Base-by-base conservation (phyloP, 1,140 invertebrate species). In the Cataglyphis hispanica region DNA sequence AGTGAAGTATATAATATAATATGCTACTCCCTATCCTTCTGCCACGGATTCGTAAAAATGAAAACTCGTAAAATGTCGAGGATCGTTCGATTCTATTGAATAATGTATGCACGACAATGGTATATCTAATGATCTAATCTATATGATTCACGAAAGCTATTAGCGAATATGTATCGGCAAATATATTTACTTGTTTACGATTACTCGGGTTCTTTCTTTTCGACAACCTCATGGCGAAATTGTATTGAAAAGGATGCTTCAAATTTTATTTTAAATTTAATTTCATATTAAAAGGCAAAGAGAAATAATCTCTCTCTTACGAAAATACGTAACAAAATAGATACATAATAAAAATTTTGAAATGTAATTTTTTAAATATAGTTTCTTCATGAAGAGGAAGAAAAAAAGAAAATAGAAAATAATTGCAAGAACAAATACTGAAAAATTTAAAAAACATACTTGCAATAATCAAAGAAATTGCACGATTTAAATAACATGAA, bases 41-140 rank as follows among this genome's bases (percentile, higher is more conserved):
- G 64, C 22, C 34, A 10, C 37, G 5, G 37, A 72, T 83, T 83
- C 37, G 61, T 83, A 83, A 83, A 83, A 83, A 72, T 74, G 67
- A 60, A 60, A 43, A 60, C 78, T 83, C 67, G 58, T 66, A 56
- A 72, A 83, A 83, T 74, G 19, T n/a, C 78, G 67, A 46, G 53
- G 19, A 72, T n/a, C 67, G 78, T 37, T 83, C 78, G 78, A 83
- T 83, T 22, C 78, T 46, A n/a, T 72, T 83, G 78, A 83, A 83
- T 83, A 83, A 83, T 83, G 78, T 83, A 83, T 83, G 78, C 78
- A 72, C 78, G 78, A 83, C 67, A 83, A 83, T 83, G 53, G 53
- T 46, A 83, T 56, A 37, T 53, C 66, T 22, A 40, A 74, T 83
- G n/a, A n/a, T n/a, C n/a, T n/a, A n/a, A n/a, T n/a, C n/a, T n/a